phyloP scores from a whole-genome alignment of 2,113 vertebrate species.

The Megatriorchis doriae region DNA sequence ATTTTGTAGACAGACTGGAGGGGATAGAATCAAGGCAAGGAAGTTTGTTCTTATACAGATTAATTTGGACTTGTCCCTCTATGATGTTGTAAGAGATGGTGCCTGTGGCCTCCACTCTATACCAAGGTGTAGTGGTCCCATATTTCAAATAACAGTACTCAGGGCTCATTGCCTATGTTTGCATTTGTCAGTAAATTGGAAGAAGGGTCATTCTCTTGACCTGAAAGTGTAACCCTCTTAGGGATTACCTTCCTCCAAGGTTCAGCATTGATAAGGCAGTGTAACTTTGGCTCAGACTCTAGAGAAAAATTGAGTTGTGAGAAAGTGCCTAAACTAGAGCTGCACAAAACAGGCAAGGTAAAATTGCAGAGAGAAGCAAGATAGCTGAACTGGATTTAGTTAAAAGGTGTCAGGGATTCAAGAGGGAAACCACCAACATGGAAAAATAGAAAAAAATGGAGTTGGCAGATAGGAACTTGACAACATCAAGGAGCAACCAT shows the following conservation, averaged over 20 bases:
- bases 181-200: background rate
- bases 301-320: background rate
- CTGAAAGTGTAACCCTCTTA: background rate
- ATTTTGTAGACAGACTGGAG: background rate
- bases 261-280: background rate
- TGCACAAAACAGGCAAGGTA: background rate
- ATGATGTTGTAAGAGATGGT: background rate
- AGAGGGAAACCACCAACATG: background rate
- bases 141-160: background rate
- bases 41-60: background rate
- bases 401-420: background rate
- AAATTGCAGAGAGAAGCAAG: background rate
- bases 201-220: background rate
- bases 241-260: background rate
- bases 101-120: background rate
- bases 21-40: background rate
- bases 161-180: background rate
- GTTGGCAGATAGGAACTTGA: background rate
- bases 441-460: background rate
- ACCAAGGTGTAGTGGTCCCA: no score
- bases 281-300: background rate
- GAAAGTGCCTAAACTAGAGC: background rate
- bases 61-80: background rate
- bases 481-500: background rate
- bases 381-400: background rate